These are phyloP conservation scores for Bombyx mandarina DNA, from an alignment of 1,140 invertebrate species.

Conservation along the genomic window DNA sequence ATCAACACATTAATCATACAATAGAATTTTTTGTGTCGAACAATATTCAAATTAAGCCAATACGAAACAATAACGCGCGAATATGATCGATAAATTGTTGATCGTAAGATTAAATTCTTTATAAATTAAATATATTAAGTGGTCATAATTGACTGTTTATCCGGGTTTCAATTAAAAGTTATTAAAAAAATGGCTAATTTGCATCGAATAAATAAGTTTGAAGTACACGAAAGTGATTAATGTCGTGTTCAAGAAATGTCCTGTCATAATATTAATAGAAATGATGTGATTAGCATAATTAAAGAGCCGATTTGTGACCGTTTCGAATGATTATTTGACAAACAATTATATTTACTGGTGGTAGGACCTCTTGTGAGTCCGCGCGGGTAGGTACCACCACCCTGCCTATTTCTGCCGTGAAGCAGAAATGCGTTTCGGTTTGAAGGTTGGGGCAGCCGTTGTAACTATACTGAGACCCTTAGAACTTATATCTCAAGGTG, in stretches of 20 bases:
- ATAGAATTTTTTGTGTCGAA: too few species aligned
- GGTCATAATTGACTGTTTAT: neutral
- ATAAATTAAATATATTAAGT: neutral
- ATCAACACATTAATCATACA: too few species aligned
- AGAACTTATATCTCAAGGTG: too few species aligned
- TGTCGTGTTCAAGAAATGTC: conserved; percentile 8
- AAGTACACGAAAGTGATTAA: conserved; percentile 14
- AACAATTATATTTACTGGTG: too few species aligned
- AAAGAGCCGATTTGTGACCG: neutral
- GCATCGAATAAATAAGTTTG: neutral
- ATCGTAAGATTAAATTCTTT: conserved; percentile 7
- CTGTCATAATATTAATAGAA: conserved; percentile 16
- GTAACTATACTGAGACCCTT: too few species aligned
- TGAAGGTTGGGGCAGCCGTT: too few species aligned
- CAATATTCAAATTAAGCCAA: conserved; percentile 15
- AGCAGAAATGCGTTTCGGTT: too few species aligned
- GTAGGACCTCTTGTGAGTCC: too few species aligned
- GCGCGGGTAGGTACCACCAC: too few species aligned
- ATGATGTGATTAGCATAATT: conserved; percentile 11
- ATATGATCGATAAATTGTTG: conserved; percentile 15
- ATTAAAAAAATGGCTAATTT: conserved; percentile 5
- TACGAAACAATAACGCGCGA: conserved; percentile 11
- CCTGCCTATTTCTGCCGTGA: too few species aligned
- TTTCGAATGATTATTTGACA: conserved; percentile 5
- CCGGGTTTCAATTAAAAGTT: neutral